Evolutionary conservation across 2,113 vertebrate genomes (phyloP), one percentile per base, ranked within the genome.

Genomic region (Cichladusa arquata): DNA sequence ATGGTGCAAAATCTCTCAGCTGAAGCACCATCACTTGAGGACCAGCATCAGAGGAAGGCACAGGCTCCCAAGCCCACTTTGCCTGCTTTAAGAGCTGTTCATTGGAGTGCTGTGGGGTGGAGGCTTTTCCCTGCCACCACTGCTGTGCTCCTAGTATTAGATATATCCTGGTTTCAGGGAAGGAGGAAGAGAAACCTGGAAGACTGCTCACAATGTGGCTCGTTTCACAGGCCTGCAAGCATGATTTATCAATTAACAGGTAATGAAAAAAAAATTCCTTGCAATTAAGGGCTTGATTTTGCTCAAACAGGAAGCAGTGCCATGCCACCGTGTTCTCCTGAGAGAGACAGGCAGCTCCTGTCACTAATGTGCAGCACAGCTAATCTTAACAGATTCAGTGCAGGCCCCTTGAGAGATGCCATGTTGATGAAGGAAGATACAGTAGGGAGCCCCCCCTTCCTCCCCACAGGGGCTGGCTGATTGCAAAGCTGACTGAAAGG

Each of bases 211-310:
- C n/a, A 90, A 82, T 79, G 90, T 66, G 60, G 94, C 94, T 94
- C 66, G 2, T 96, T 97, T 95, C 93, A 96, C 80, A 79, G 96
- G 87, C 90, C 71, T 92, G 88, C 2, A 31, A 97, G 97, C 94
- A 97, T 98, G 98, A 99, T 99, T 98, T 99, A 99, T 99, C 99
- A 99, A 99, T 99, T 99, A 99, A 98, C 98, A 99, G 98, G 98
- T 99, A 99, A 99, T 99, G 98, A 98, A 98, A 98, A 98, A 98
- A 99, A 99, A 98, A 98, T 86, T 98, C 98, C 97, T 98, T 98
- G 98, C 99, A 99, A 99, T 99, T 99, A 99, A 98, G 98, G 97
- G 98, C 98, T 98, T 98, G 98, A 99, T 99, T 99, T 98, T 98
- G 95, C 97, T 98, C 96, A 98, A 98, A 98, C 98, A 99, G 98